Base-by-base conservation (phyloP, 2,888 invertebrate species). In the Hirtodrosophila trivittata region DNA sequence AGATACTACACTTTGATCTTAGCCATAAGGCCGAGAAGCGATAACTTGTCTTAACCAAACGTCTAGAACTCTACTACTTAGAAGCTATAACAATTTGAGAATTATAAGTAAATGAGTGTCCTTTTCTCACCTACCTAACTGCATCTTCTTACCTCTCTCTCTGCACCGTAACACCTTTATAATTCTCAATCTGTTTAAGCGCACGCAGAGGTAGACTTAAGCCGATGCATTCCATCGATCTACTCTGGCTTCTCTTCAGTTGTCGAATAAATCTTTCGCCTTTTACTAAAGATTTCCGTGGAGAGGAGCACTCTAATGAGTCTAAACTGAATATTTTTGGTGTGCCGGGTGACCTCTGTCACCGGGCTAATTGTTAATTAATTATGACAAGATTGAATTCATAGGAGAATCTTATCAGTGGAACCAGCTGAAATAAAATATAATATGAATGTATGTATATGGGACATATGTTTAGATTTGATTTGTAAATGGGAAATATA, bases 1-100 rank as follows among this genome's bases (percentile, higher is more conserved):
- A 93, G 93, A 93, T 93, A 92, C 92, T 92, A 92, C 92, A 92
- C 92, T 92, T 92, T 92, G 92, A 92, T 92, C 92, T 92, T 93
- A 93, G 93, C 92, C 92, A 91, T 90, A 89, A 91, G 91, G 91
- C 91, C 91, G 91, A 91, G 91, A 91, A 77, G 77, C 77, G 77
- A 80, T 77, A 77, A 76, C 70, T 63, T 0, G 0, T 1, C 6
- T 1, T 35, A 2, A 39, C 3, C 10, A 2, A 1, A 39, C 0
- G 7, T 8, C 26, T n/a, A n/a, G n/a, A n/a, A 43, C 4, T 33
- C 33, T 3, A 43, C 12, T n/a, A n/a, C n/a, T n/a, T n/a, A n/a
- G 0, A 0, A 0, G 14, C 21, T 30, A 18, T n/a, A 64, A 57
- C 9, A n/a, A 33, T 41, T 57, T 66, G 25, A 0, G 57, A 64